Evolutionary conservation across 53 echinoderm and acorn worm species (phyloP), one percentile per base, ranked within the genome.

Genomic region (Glandiceps talaboti): DNA sequence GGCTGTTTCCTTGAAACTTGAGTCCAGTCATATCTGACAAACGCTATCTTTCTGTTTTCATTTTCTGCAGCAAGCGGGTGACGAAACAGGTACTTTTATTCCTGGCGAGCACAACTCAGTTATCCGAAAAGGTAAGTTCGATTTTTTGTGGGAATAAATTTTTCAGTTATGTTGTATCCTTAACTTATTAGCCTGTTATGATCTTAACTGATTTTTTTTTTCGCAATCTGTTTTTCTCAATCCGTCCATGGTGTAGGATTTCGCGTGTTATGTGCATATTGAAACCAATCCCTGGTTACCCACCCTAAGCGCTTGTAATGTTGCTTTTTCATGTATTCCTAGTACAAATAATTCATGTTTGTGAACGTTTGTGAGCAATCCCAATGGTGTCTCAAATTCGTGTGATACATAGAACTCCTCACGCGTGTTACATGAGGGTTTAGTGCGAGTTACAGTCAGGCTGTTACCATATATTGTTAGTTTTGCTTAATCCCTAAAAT

Each of bases 61-160:
- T 33, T 64, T 20, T 6, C n/a, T 90, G 27, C 88, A 95, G 95
- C 90, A 88, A 30, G 85, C 89, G 1, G 92, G 92, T 32, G 97
- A 96, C 82, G 97, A 96, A 75, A 81, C 92, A 74, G 80, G 90
- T 27, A 90, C 88, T 74, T 93, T 90, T 82, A 90, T 96, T 31
- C 93, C 92, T 31, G 97, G 97, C 77, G 97, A 96, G 82, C 97
- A 92, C 73, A 88, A 95, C 81, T 92, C 97, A 64, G 97, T 96
- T 74, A 96, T 96, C 82, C 92, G 90, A 89, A 90, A 90, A 90
- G 97, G 97, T 96, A 88, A 88, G 87, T 32, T 32, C 1, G n/a
- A n/a, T n/a, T n/a, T n/a, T n/a, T n/a, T n/a, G n/a, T n/a, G n/a
- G n/a, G n/a, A n/a, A n/a, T n/a, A n/a, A n/a, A n/a, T n/a, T n/a